Percentiles rank a stretch among this genome's conserved stretches.
These are phyloP conservation scores for Mya arenaria DNA, from an alignment of 1,140 invertebrate species.

Conservation along the genomic window DNA sequence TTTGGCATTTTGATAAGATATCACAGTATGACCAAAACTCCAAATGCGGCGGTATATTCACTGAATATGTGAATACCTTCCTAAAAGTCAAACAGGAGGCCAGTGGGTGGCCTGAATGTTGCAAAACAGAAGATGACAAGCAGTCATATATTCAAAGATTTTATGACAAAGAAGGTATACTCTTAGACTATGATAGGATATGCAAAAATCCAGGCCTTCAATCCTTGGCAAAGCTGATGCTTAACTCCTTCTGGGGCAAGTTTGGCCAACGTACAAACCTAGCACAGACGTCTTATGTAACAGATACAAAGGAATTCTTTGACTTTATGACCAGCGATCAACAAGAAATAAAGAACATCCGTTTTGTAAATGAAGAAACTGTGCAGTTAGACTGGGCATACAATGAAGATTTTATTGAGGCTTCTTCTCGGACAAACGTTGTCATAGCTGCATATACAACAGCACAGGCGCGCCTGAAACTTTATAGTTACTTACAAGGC, in stretches of 20 bases:
- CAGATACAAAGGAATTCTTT: conserved; percentile 55
- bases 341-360: conserved; percentile 21
- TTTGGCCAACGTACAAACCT: conserved; percentile 20
- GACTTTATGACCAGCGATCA: conserved; percentile 60
- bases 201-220: conserved; percentile 73
- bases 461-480: conserved; percentile 76
- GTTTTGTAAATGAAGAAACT: conserved; percentile 20
- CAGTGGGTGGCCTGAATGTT: conserved; percentile 48
- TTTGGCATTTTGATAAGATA: conserved; percentile 3
- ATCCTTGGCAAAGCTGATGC: conserved; percentile 53
- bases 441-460: conserved; percentile 77
- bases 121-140: conserved; percentile 38
- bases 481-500: conserved; percentile 74
- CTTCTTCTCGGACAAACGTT: conserved; percentile 65
- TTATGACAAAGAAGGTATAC: conserved; percentile 70
- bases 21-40: neutral
- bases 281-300: neutral
- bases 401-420: neutral
- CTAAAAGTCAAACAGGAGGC: conserved; percentile 62
- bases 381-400: conserved; percentile 25
- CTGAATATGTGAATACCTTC: conserved; percentile 57
- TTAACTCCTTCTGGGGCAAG: conserved; percentile 53
- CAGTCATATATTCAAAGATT: conserved; percentile 64
- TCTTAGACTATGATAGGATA: conserved; percentile 73
- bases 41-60: conserved; percentile 23